Conservation (phyloP, 2,113 vertebrate genomes). For the Pollimyrus isidori region DNA sequence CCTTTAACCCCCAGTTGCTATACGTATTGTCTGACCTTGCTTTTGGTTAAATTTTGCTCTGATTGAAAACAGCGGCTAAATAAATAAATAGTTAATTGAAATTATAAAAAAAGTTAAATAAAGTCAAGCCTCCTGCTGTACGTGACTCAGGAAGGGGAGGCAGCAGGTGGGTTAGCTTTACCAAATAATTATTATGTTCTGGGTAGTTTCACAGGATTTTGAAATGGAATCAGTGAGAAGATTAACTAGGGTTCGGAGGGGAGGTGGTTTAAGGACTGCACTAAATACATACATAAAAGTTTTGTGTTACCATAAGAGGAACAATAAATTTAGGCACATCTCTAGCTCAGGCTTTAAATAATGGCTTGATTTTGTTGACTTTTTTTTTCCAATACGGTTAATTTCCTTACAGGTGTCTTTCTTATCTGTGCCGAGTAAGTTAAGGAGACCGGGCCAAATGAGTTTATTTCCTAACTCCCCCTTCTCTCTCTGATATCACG, state of each 20-base stretch:
- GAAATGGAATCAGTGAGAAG: not conserved
- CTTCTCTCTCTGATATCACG: not conserved
- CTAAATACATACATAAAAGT: not conserved
- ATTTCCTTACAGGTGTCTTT: not conserved
- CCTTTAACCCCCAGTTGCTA: not conserved
- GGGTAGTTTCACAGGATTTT: slow-evolving; percentile 34
- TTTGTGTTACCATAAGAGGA: not conserved
- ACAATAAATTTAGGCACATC: not conserved
- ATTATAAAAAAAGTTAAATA: not conserved
- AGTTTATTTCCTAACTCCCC: not conserved
- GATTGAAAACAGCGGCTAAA: not conserved
- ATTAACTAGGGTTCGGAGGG: not conserved
- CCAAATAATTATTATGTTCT: slow-evolving; percentile 28
- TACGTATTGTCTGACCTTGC: not conserved
- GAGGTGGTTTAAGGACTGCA: not conserved
- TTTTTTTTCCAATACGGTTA: not conserved
- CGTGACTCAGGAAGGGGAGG: not conserved
- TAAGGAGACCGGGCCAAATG: not conserved
- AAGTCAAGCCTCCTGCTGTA: not conserved
- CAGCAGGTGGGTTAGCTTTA: not conserved
- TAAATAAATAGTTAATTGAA: not conserved
- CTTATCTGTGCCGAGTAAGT: not conserved
- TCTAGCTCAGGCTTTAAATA: not conserved
- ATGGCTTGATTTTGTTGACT: not conserved
- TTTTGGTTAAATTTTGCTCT: not conserved